Conservation (phyloP, 2,797 vertebrate genomes). For the Enteromius trimaculatus region DNA sequence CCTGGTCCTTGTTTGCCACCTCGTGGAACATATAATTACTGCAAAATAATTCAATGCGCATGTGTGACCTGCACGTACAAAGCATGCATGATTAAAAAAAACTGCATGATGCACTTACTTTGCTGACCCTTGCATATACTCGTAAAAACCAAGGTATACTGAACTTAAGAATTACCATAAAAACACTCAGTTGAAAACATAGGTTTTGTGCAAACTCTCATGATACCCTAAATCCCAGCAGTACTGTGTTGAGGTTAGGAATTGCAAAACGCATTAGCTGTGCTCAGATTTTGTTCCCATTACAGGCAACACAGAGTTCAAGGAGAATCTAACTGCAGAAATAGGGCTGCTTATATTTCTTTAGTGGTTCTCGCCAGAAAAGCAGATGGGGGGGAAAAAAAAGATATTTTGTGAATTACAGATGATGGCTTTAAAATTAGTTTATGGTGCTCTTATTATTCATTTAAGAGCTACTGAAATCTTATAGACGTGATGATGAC, state of each 20-base stretch:
- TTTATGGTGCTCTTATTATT: background rate
- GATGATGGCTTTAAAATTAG: conserved; percentile 1
- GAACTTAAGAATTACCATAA: background rate
- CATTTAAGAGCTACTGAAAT: background rate
- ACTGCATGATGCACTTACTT: background rate
- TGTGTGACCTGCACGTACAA: too few species aligned
- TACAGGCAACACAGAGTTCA: conserved; percentile 9
- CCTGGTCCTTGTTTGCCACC: too few species aligned
- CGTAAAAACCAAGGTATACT: background rate
- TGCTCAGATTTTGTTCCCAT: conserved; percentile 9
- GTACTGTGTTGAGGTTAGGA: background rate
- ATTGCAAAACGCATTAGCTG: conserved; percentile 5
- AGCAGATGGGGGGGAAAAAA: background rate
- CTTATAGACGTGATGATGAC: background rate
- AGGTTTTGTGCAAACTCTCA: background rate
- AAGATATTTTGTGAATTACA: background rate
- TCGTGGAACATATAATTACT: too few species aligned
- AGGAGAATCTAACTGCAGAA: conserved; percentile 1
- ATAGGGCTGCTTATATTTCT: background rate
- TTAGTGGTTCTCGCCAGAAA: background rate
- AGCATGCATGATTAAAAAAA: too few species aligned
- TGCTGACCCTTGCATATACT: background rate
- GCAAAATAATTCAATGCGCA: too few species aligned
- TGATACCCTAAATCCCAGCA: background rate
- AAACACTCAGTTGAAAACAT: background rate